A percentile compares a stretch with the other conserved stretches of the same genome.
phyloP scores from a whole-genome alignment of 2,888 invertebrate species.

The Harpagoxenus sublaevis region DNA sequence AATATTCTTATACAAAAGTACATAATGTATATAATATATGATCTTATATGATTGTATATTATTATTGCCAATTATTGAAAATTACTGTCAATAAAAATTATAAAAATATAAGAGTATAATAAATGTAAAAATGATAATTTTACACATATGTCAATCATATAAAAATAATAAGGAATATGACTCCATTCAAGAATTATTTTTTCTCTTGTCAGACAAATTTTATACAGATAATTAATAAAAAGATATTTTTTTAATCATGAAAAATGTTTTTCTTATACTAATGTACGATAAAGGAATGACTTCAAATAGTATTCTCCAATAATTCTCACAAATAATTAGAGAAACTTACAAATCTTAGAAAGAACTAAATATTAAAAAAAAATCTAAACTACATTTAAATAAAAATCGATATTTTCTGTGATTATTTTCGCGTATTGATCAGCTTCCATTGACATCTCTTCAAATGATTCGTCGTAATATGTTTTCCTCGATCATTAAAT shows the following conservation, averaged over 20 bases:
- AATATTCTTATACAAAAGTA: too few relatives aligned
- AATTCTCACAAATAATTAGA: not conserved
- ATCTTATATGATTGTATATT: too few relatives aligned
- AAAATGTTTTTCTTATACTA: not conserved
- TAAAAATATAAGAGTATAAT: too few relatives aligned
- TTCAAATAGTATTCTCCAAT: not conserved
- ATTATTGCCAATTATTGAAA: too few relatives aligned
- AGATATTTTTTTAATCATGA: not conserved
- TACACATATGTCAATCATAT: too few relatives aligned
- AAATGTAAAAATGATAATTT: too few relatives aligned
- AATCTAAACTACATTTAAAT: not conserved
- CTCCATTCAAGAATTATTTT: not conserved
- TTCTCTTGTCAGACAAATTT: not conserved
- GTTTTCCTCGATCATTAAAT: not conserved
- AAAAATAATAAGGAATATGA: too few relatives aligned
- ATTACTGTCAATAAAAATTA: too few relatives aligned
- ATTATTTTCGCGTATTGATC: not conserved
- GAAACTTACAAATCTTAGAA: not conserved
- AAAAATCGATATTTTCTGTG: not conserved
- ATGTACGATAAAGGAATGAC: not conserved
- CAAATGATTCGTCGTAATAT: not conserved
- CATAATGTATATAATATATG: too few relatives aligned
- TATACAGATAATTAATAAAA: not conserved
- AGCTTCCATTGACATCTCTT: too few relatives aligned
- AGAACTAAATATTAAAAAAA: not conserved